A percentile compares a stretch with the other conserved stretches of the same genome.
Conservation (phyloP, 2,113 vertebrate species). For the Campylomormyrus numenius region DNA sequence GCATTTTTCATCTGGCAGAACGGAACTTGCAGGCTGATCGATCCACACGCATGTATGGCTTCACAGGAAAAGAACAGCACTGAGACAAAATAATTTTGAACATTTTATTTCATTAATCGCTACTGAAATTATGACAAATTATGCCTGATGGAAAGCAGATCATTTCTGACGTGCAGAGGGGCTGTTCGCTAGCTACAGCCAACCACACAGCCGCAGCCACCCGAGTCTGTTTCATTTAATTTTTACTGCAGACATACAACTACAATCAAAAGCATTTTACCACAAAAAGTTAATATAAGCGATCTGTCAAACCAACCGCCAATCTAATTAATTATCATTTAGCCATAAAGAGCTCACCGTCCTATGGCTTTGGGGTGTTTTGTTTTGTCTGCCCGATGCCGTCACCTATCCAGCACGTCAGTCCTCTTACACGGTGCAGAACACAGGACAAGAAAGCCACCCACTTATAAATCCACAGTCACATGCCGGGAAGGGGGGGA, state of each 20-base stretch:
- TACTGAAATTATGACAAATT: background rate
- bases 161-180: background rate
- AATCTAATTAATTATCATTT: background rate
- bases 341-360: constrained; percentile 1
- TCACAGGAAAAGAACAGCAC: background rate
- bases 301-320: background rate
- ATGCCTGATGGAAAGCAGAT: background rate
- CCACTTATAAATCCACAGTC: constrained; percentile 24
- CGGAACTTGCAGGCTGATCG: background rate
- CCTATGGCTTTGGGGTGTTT: background rate
- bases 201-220: background rate
- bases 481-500: constrained; percentile 34
- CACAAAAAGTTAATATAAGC: background rate
- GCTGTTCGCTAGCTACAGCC: background rate
- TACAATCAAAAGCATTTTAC: background rate
- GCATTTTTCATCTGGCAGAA: background rate
- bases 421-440: constrained; percentile 46
- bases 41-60: background rate
- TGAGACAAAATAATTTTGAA: background rate
- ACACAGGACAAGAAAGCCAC: constrained; percentile 51
- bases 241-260: background rate
- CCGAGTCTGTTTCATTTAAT: background rate
- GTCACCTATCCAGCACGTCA: background rate
- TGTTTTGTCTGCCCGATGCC: constrained; percentile 1
- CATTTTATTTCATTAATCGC: background rate